Percentiles rank a stretch among this genome's conserved stretches.
phyloP scores from a whole-genome alignment of 1,140 invertebrate species.

The Heliconius nattereri region DNA sequence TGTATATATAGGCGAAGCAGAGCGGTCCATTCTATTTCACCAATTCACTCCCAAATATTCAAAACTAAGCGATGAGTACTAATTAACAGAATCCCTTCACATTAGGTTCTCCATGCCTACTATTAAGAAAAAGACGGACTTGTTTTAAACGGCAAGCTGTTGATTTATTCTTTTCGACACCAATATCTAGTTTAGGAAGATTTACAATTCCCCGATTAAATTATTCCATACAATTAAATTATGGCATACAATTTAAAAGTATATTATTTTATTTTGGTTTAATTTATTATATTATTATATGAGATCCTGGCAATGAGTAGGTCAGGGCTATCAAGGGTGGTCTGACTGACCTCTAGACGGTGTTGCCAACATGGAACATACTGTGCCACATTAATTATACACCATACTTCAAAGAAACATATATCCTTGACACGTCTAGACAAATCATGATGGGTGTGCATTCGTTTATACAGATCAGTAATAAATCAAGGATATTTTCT shows the following conservation, averaged over 20 bases:
- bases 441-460: background rate
- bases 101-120: no score
- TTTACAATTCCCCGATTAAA: no score
- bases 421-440: background rate
- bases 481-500: background rate
- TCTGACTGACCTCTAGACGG: constrained; percentile 2
- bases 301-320: background rate
- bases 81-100: no score
- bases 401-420: background rate
- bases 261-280: background rate
- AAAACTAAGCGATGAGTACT: no score
- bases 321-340: constrained; percentile 11
- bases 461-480: background rate
- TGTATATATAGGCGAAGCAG: no score
- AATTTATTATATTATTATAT: background rate
- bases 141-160: no score
- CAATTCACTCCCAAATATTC: no score
- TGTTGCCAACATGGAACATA: constrained; percentile 5
- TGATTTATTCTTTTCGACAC: no score
- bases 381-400: background rate
- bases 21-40: no score
- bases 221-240: no score
- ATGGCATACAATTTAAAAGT: background rate
- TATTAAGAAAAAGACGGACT: no score
- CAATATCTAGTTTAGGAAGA: no score